Conservation (phyloP, 1,140 invertebrate species). For the Carposina sasakii region DNA sequence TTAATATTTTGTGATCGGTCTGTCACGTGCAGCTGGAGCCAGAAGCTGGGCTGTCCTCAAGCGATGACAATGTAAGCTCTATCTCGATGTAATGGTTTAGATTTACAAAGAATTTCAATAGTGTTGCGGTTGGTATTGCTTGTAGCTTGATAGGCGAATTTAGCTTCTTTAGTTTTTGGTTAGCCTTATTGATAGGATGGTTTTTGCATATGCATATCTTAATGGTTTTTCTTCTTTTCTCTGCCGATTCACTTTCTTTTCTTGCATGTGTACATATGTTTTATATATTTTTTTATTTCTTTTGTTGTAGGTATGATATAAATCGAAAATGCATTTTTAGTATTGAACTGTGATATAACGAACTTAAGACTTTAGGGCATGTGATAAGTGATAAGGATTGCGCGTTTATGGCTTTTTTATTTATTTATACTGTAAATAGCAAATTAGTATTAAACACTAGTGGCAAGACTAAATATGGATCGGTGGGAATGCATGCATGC, state of each 20-base stretch:
- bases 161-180: conserved; percentile 1
- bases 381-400: conserved; percentile 51
- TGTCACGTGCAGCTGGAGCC: no score
- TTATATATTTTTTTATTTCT: conserved; percentile 64
- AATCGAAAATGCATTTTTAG: conserved; percentile 61
- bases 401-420: conserved; percentile 42
- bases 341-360: conserved; percentile 66
- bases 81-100: no score
- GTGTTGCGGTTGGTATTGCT: no score
- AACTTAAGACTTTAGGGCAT: conserved; percentile 39
- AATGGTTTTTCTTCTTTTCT: no score
- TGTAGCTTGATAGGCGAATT: no score
- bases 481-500: conserved; percentile 56
- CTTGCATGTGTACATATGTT: conserved; percentile 54
- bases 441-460: conserved; percentile 28
- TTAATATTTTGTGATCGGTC: no score
- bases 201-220: no score
- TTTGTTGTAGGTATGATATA: conserved; percentile 70
- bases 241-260: conserved; percentile 18
- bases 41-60: no score
- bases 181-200: not conserved
- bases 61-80: no score
- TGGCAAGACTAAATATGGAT: conserved; percentile 21
- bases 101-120: no score
- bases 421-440: conserved; percentile 50